Percentiles rank a stretch among this genome's conserved stretches.
These are phyloP conservation scores for Sebastiscus tertius DNA, from an alignment of 2,797 vertebrate genomes.

Conservation along the genomic window DNA sequence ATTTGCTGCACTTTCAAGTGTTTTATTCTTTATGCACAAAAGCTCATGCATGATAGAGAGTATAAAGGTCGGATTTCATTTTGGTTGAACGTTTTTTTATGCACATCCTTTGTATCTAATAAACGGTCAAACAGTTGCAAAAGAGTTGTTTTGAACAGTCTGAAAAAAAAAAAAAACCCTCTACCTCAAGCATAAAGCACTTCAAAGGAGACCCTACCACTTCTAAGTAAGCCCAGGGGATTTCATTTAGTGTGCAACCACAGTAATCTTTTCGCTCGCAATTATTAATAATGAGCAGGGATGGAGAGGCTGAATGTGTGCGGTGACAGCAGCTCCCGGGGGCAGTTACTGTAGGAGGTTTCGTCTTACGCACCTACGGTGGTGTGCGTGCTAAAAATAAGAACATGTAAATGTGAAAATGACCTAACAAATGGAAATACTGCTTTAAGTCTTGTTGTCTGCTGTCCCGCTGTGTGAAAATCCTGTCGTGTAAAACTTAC, in stretches of 20 bases:
- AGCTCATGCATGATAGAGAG: background rate
- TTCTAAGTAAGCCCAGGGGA: constrained; percentile 50
- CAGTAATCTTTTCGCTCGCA: constrained; percentile 47
- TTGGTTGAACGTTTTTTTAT: background rate
- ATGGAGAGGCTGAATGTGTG: constrained; percentile 28
- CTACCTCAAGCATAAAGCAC: constrained; percentile 47
- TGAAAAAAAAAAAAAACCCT: background rate
- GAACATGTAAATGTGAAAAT: constrained; percentile 20
- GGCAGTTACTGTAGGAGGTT: constrained; percentile 32
- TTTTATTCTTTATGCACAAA: constrained; percentile 9
- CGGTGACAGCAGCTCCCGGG: constrained; percentile 45
- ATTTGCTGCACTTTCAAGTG: background rate
- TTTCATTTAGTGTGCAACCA: constrained; percentile 47
- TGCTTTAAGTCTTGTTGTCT: constrained; percentile 5
- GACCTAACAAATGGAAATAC: constrained; percentile 29
- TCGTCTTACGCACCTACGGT: background rate
- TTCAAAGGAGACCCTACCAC: constrained; percentile 60
- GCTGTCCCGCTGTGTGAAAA: background rate
- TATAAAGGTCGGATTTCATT: constrained; percentile 9
- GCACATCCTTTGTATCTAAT: constrained; percentile 8
- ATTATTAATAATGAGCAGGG: constrained; percentile 69
- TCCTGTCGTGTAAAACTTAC: constrained; percentile 79
- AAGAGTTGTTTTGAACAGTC: constrained; percentile 22
- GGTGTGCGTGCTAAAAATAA: constrained; percentile 39
- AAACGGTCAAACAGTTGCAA: constrained; percentile 11